Conservation (phyloP, 2,113 vertebrate species). For the Spilogale gracilis region DNA sequence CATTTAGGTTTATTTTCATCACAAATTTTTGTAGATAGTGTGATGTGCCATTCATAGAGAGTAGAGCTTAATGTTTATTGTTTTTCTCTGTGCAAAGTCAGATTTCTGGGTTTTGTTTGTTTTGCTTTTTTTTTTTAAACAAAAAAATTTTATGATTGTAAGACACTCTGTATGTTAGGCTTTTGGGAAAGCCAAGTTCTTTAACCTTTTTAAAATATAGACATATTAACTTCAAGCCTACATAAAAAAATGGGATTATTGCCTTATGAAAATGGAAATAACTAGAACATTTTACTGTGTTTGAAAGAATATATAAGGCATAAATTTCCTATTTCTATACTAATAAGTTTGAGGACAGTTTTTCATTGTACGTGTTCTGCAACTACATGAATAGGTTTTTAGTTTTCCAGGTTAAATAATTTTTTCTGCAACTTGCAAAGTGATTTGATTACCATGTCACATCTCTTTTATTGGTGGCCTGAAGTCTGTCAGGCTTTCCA, state of each 20-base stretch:
- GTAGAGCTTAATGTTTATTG: slow-evolving; percentile 20
- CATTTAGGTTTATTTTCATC: slow-evolving; percentile 12
- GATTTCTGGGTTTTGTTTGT: not conserved
- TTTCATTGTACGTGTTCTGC: slow-evolving; percentile 47
- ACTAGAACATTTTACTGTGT: slow-evolving; percentile 47
- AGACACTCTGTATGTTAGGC: not conserved
- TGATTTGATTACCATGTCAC: slow-evolving; percentile 80
- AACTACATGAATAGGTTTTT: slow-evolving; percentile 73
- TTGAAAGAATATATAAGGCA: slow-evolving; percentile 25
- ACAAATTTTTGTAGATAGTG: slow-evolving; percentile 30
- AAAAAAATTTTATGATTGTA: not conserved
- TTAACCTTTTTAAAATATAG: slow-evolving; percentile 41
- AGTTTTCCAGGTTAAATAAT: slow-evolving; percentile 81
- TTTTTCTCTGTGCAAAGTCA: slow-evolving; percentile 35
- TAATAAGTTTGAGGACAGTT: not conserved
- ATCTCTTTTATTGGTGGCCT: slow-evolving; percentile 80
- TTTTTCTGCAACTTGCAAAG: slow-evolving; percentile 82
- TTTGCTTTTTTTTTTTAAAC: not conserved
- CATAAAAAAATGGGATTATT: slow-evolving; percentile 49
- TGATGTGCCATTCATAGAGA: not conserved
- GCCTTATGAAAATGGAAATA: slow-evolving; percentile 46
- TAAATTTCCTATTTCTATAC: not conserved
- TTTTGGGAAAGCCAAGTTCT: slow-evolving; percentile 25
- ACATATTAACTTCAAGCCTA: slow-evolving; percentile 41
- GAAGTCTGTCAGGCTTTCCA: slow-evolving; percentile 86